A percentile compares a stretch with the other conserved stretches of the same genome.
These are phyloP conservation scores for Polypterus bichir DNA, from an alignment of 2,113 vertebrate genomes.

Conservation along the genomic window DNA sequence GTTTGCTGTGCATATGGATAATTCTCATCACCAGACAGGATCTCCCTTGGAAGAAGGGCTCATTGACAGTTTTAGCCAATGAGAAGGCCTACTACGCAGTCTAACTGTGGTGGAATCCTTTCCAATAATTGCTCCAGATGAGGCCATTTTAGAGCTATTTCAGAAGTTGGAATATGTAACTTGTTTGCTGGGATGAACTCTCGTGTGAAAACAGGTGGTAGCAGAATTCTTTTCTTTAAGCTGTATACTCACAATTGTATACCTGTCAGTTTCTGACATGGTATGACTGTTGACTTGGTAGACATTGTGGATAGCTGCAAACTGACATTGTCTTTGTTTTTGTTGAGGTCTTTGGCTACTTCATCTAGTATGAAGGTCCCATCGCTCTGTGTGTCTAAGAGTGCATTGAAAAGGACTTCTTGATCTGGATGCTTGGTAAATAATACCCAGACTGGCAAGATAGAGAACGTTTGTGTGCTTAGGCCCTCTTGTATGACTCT, in stretches of 20 bases:
- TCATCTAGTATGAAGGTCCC: conserved; percentile 10
- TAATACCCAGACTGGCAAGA: conserved; percentile 16
- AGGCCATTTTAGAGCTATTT: conserved; percentile 15
- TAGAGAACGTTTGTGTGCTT: conserved; percentile 14
- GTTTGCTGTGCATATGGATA: conserved; percentile 13
- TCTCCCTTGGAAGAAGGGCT: conserved; percentile 15
- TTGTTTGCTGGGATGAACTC: conserved; percentile 13
- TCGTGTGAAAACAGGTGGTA: conserved; percentile 10
- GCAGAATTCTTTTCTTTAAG: conserved; percentile 6
- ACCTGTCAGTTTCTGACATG: conserved; percentile 9
- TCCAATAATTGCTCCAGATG: conserved; percentile 10
- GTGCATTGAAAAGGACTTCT: conserved; percentile 12
- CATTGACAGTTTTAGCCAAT: conserved; percentile 11
- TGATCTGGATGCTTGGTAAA: conserved; percentile 12
- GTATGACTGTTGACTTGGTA: conserved; percentile 11
- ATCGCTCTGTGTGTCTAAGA: conserved; percentile 16
- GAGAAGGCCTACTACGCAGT: conserved; percentile 14
- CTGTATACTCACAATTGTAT: conserved; percentile 18
- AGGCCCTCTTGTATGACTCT: conserved; percentile 9
- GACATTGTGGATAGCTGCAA: conserved; percentile 14
- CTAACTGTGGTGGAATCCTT: no score
- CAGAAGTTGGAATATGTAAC: conserved; percentile 6
- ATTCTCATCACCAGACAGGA: no score
- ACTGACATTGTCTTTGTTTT: conserved; percentile 6
- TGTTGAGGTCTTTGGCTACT: conserved; percentile 2